phyloP scores from a whole-genome alignment of 2,113 vertebrate genomes.

The Ondatra zibethicus region DNA sequence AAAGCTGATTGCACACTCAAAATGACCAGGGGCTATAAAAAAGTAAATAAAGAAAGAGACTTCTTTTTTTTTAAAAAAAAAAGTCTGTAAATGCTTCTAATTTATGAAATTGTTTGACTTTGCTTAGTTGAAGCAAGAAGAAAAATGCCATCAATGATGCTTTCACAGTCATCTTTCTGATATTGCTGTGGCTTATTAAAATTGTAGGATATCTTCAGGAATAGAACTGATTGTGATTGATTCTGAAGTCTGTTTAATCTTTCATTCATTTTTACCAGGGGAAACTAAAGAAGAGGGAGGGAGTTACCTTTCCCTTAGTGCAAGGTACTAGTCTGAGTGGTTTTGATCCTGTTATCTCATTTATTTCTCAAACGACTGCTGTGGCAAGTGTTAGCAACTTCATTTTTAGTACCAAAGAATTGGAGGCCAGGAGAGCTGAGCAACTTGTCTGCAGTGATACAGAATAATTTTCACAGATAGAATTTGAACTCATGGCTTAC shows the following conservation, averaged over 20 bases:
- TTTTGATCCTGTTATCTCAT: constrained; percentile 55
- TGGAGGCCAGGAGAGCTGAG: neutral
- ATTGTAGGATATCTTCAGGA: constrained; percentile 63
- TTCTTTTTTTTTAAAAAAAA: neutral
- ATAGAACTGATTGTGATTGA: constrained; percentile 68
- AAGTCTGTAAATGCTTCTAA: constrained; percentile 54
- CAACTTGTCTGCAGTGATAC: constrained; percentile 33
- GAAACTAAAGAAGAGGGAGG: constrained; percentile 47
- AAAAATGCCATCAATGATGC: constrained; percentile 64
- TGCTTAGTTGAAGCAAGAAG: constrained; percentile 22
- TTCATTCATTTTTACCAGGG: constrained; percentile 46
- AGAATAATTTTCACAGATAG: constrained; percentile 22
- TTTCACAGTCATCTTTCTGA: constrained; percentile 55
- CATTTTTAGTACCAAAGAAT: neutral
- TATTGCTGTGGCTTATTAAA: constrained; percentile 61
- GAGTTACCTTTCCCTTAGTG: constrained; percentile 44
- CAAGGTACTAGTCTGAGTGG: neutral
- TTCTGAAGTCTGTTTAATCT: constrained; percentile 71
- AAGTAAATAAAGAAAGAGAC: constrained; percentile 60
- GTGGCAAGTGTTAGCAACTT: neutral
- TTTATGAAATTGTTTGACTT: constrained; percentile 68
- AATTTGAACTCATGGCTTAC: constrained; percentile 22
- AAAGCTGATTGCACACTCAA: constrained; percentile 50
- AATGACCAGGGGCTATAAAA: constrained; percentile 59
- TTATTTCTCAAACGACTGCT: neutral